Base-by-base conservation (phyloP, 1,140 invertebrate genomes). In the Drosophila repletoides region DNA sequence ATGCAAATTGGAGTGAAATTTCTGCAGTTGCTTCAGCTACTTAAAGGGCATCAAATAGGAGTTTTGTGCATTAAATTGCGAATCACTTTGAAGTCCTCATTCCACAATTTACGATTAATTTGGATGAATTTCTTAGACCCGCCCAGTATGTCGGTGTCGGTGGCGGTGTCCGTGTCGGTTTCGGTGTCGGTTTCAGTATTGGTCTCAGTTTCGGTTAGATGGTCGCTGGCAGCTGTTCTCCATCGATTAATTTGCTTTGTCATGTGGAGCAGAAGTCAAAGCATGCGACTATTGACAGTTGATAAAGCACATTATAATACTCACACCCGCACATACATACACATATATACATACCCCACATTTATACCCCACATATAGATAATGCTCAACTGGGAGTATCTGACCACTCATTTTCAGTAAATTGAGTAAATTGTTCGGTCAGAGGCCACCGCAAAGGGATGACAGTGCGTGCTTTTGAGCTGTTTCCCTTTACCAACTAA, bases 271-370 rank as follows among this genome's bases (percentile, higher is more conserved):
- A 68, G 6, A 40, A 60, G 38, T 48, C 58, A 24, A 26, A 29
- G 21, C 49, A 19, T n/a, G n/a, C n/a, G n/a, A n/a, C n/a, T 43
- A 69, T 69, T 69, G 79, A 67, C 66, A 68, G 61, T 61, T 74
- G 64, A 77, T 84, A 71, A 53, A 60, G 56, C 41, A 36, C 43
- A 76, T 81, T 73, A 83, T 79, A 79, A 65, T 65, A 33, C 58
- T 43, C 29, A 29, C 46, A 52, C 12, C 10, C 31, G 7, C 24
- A 15, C n/a, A 24, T 22, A 34, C 19, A 41, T 7, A 21, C 19
- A 7, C 6, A 15, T 7, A 24, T 12, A 7, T 22, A 36, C 7
- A n/a, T 36, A 14, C n/a, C n/a, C n/a, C n/a, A n/a, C n/a, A n/a
- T n/a, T n/a, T n/a, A n/a, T n/a, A n/a, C n/a, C n/a, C n/a, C n/a